phyloP scores from a whole-genome alignment of 2,888 invertebrate species.

The Caenorhabditis afra region DNA sequence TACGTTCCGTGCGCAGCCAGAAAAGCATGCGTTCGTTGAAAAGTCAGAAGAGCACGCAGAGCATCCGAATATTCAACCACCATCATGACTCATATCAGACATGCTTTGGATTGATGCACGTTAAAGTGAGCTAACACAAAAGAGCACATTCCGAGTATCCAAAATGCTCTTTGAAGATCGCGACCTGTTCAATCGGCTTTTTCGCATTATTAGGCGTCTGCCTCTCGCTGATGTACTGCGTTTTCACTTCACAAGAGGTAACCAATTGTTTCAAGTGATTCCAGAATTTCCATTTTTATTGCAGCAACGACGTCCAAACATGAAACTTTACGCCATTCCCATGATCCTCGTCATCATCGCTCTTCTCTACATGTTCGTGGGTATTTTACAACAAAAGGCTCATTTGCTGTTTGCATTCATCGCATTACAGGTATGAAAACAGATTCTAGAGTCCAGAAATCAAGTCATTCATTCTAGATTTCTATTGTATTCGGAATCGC shows the following conservation, averaged over 20 bases:
- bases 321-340: conserved; percentile 66
- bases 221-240: conserved; percentile 63
- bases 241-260: conserved; percentile 66
- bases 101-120: conserved; percentile 68
- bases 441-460: conserved; percentile 5
- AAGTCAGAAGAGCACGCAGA: conserved; percentile 63
- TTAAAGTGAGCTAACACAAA: conserved; percentile 48
- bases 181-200: conserved; percentile 68
- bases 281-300: background rate
- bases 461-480: conserved; percentile 58
- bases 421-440: conserved; percentile 58
- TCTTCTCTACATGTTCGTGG: conserved; percentile 71
- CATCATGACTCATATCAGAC: conserved; percentile 68
- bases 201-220: conserved; percentile 66
- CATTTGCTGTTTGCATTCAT: conserved; percentile 69
- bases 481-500: conserved; percentile 65
- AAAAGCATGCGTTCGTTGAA: conserved; percentile 57
- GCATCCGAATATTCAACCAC: conserved; percentile 71
- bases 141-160: background rate
- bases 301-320: conserved; percentile 60
- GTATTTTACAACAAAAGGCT: conserved; percentile 69
- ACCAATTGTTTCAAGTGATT: background rate
- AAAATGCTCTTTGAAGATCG: conserved; percentile 40
- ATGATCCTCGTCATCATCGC: conserved; percentile 68
- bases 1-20: conserved; percentile 56